phyloP scores from a whole-genome alignment of 2,113 vertebrate species.

The Coptodon rendalli region DNA sequence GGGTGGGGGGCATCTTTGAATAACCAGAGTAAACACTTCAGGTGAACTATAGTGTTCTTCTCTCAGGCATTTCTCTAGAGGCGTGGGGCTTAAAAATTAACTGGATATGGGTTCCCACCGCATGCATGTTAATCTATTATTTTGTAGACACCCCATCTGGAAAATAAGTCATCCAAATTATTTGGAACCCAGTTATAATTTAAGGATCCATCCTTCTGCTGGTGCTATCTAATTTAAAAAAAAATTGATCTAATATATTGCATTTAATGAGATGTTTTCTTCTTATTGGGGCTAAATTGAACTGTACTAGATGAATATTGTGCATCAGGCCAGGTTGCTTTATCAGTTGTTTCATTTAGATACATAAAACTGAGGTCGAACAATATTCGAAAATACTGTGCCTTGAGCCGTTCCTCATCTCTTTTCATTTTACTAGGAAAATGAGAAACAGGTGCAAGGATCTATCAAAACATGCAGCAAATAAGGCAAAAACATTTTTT shows the following conservation, averaged over 20 bases:
- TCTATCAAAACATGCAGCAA: neutral
- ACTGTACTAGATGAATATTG: neutral
- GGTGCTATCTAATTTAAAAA: neutral
- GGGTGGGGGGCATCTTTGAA: neutral
- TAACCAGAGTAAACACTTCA: neutral
- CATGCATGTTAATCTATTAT: neutral
- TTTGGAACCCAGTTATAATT: neutral
- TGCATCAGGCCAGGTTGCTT: neutral
- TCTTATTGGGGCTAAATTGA: neutral
- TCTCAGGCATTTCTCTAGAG: neutral
- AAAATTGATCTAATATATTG: neutral
- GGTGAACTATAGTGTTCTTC: neutral
- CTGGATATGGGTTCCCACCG: neutral
- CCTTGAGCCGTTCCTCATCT: neutral
- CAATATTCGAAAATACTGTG: neutral
- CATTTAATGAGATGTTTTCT: neutral
- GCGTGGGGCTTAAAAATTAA: neutral
- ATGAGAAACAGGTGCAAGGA: neutral
- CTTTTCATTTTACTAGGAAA: neutral
- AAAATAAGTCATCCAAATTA: neutral
- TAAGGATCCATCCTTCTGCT: neutral
- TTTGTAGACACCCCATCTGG: neutral
- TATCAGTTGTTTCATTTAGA: neutral
- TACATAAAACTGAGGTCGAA: neutral
- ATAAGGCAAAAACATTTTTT: neutral